Conservation (phyloP, 2,888 invertebrate species). For the Ennomos fuscantarius region DNA sequence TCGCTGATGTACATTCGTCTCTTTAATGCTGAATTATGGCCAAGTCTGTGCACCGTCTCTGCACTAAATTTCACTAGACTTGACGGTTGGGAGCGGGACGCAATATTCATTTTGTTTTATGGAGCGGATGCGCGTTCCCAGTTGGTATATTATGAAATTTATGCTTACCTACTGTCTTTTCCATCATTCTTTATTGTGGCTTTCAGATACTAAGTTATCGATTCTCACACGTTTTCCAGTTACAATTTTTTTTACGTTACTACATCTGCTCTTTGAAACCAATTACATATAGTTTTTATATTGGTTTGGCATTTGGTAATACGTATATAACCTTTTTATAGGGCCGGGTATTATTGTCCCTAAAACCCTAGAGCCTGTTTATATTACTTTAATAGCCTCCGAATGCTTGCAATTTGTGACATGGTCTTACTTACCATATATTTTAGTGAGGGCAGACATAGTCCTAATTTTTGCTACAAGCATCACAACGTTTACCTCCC, state of each 20-base stretch:
- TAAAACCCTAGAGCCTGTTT: conserved; percentile 1
- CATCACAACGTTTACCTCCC: too few species aligned
- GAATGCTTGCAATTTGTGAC: neutral
- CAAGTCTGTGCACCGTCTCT: conserved; percentile 15
- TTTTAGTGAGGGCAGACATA: neutral
- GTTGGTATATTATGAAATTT: conserved; percentile 6
- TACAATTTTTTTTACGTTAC: neutral
- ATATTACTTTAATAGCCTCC: conserved; percentile 7
- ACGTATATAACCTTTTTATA: conserved; percentile 1
- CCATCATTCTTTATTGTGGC: conserved; percentile 10
- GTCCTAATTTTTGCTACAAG: too few species aligned
- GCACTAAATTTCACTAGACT: conserved; percentile 19
- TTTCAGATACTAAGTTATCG: conserved; percentile 3
- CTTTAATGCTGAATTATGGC: conserved; percentile 12
- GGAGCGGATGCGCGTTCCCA: conserved; percentile 11
- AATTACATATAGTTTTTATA: too few species aligned
- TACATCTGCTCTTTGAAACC: neutral
- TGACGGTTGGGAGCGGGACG: conserved; percentile 18
- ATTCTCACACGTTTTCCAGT: neutral
- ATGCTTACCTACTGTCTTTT: conserved; percentile 7
- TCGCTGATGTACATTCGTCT: conserved; percentile 25
- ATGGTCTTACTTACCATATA: neutral
- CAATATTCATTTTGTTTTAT: conserved; percentile 36
- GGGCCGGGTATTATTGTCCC: neutral
- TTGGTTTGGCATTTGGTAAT: too few species aligned